A percentile compares a stretch with the other conserved stretches of the same genome.
Conservation (phyloP, 2,113 vertebrate species). For the Prunella himalayana region DNA sequence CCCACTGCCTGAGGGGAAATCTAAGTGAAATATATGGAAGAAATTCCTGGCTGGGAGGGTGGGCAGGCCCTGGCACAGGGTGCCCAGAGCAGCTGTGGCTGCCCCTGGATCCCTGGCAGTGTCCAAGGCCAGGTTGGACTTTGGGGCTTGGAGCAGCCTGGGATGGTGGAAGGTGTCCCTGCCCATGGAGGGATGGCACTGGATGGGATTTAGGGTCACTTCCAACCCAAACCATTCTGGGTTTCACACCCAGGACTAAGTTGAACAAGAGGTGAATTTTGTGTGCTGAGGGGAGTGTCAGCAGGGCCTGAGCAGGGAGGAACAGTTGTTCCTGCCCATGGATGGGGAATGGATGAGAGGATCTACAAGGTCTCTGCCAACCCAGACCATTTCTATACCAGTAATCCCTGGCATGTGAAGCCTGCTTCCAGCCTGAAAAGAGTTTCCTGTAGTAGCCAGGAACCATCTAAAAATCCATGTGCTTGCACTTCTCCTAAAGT, state of each 20-base stretch:
- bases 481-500: not conserved
- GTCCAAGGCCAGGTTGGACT: not conserved
- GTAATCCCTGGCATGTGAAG: not conserved
- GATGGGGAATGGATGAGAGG: not conserved
- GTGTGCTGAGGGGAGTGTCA: too few species aligned
- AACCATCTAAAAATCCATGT: not conserved
- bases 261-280: not conserved
- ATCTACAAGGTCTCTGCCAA: not conserved
- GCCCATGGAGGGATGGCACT: not conserved
- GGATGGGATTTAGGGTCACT: rapidly evolving
- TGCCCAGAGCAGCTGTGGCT: too few species aligned
- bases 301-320: too few species aligned
- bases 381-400: too few species aligned
- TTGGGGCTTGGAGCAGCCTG: not conserved
- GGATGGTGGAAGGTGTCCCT: not conserved
- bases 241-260: not conserved
- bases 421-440: not conserved
- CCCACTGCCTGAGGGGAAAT: not conserved
- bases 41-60: rapidly evolving
- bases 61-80: not conserved
- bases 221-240: too few species aligned
- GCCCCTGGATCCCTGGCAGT: not conserved
- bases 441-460: not conserved
- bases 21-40: rapidly evolving
- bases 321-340: not conserved